These are phyloP conservation scores for Phrynocephalus forsythii DNA, from an alignment of 2,797 vertebrate genomes.

Conservation along the genomic window DNA sequence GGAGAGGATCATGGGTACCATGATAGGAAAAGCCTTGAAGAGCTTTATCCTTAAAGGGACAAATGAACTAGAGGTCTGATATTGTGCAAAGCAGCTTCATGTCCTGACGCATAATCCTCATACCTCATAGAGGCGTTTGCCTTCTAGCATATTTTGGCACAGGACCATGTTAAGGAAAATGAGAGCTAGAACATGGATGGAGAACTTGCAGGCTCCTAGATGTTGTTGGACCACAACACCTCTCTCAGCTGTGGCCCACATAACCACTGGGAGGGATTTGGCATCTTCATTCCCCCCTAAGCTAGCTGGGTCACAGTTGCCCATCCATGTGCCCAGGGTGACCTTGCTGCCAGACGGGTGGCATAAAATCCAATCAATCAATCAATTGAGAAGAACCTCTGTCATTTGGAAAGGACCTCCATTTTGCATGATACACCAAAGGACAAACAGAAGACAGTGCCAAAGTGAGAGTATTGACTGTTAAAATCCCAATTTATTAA, in stretches of 20 bases:
- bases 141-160: background rate
- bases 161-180: background rate
- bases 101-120: background rate
- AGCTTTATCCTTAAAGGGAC: background rate
- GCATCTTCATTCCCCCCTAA: background rate
- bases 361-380: too few species aligned
- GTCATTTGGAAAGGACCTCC: background rate
- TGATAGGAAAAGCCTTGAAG: background rate
- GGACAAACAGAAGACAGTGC: background rate
- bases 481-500: constrained; percentile 31
- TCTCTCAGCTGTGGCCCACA: background rate
- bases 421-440: background rate
- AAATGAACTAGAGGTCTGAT: background rate
- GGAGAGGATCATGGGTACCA: background rate
- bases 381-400: background rate
- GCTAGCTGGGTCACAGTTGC: background rate
- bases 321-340: background rate
- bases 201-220: background rate
- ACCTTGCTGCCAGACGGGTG: too few species aligned
- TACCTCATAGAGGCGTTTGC: background rate
- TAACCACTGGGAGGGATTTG: background rate
- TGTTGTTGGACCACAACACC: background rate
- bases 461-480: background rate
- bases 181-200: background rate
- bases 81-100: background rate